Base-by-base conservation (phyloP, 2,113 vertebrate genomes). In the Amphiprion percula region DNA sequence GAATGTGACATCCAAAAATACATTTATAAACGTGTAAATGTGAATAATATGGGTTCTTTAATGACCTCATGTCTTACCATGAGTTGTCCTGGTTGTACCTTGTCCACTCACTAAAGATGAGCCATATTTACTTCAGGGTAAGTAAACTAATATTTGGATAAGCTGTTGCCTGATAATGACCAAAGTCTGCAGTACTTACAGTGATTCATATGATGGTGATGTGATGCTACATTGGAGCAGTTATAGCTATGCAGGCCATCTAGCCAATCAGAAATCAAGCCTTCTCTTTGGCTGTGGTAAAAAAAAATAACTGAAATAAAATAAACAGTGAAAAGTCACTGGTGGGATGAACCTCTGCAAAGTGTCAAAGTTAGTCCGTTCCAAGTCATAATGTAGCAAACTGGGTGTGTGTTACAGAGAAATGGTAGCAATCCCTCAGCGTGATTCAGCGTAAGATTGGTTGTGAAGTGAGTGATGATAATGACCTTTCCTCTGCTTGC, bases 401-500 rank as follows among this genome's bases (percentile, higher is more conserved):
- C 49, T 60, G 24, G 7, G 46, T 69, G 74, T 79, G 78, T 75
- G 81, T 62, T 82, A 26, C 12, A 39, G 70, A 79, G 78, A 87
- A 66, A 84, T 87, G 67, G 73, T 53, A 39, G 79, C 68, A 17
- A 86, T 91, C 68, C 74, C 68, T 92, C 88, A 85, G 85, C 39
- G 64, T 80, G 84, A 87, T 88, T 82, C 86, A 73, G 66, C 46
- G 46, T 70, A 58, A 66, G 74, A 89, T 80, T 78, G 77, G 79
- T 71, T 75, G 84, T 69, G 83, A 82, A 79, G 83, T 90, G 90
- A 92, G 39, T 87, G 91, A 93, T 91, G 89, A 88, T 91, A 78
- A 90, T 84, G 91, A 90, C 92, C 92, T 91, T 90, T 90, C 75
- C 74, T 78, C 83, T 52, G 54, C 74, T 75, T 90, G 86, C 87